Conservation (phyloP, 2,113 vertebrate species). For the Paradisaea rubra region DNA sequence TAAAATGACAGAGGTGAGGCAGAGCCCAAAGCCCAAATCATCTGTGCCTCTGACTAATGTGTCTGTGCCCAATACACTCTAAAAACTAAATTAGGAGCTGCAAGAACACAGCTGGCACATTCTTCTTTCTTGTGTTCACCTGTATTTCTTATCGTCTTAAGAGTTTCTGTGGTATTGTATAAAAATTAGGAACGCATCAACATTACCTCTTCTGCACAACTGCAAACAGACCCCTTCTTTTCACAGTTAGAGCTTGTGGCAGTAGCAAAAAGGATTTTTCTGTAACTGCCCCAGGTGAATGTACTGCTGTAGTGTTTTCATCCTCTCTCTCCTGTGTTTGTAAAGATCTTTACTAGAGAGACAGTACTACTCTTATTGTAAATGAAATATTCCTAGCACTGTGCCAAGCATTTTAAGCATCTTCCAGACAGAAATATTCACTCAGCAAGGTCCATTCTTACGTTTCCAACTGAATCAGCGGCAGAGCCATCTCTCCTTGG, state of each 20-base stretch:
- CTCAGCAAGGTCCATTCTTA: background rate
- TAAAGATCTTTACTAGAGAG: background rate
- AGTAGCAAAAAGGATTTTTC: background rate
- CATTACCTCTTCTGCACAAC: background rate
- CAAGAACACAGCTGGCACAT: background rate
- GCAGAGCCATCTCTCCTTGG: background rate
- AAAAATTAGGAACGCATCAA: background rate
- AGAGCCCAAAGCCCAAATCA: background rate
- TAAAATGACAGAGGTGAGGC: background rate
- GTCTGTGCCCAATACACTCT: background rate
- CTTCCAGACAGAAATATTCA: background rate
- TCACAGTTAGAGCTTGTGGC: background rate
- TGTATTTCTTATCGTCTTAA: background rate
- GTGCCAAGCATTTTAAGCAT: background rate
- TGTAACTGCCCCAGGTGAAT: background rate
- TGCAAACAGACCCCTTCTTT: background rate
- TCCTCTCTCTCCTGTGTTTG: background rate
- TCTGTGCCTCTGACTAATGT: background rate
- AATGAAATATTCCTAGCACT: background rate
- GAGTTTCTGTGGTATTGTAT: background rate
- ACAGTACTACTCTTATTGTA: background rate
- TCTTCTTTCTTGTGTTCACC: background rate
- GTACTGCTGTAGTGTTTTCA: background rate
- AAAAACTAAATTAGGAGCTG: background rate
- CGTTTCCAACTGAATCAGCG: background rate